These are phyloP conservation scores for Rattus rattus DNA, from an alignment of 2,113 vertebrate genomes.

Conservation along the genomic window DNA sequence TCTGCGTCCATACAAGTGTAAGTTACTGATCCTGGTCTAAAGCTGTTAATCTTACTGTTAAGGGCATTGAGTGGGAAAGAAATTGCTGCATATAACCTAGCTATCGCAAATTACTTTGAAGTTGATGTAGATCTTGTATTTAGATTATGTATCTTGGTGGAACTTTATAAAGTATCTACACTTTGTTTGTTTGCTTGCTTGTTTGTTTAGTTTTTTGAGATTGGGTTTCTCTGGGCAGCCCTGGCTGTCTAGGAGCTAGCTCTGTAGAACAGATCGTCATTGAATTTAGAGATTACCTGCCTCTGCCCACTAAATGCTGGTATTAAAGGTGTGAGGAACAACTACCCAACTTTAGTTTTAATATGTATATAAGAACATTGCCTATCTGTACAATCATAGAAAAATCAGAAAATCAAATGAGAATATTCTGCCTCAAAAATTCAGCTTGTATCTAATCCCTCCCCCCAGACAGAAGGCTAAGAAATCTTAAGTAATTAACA, in stretches of 20 bases:
- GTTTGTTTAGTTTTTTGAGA: background rate
- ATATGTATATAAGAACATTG: background rate
- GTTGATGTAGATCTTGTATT: conserved; percentile 30
- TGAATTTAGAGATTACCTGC: background rate
- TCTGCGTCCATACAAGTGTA: conserved; percentile 37
- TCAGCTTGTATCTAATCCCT: background rate
- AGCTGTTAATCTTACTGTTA: conserved; percentile 42
- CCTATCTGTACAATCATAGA: conserved; percentile 8
- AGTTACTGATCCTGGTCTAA: conserved; percentile 22
- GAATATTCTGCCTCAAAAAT: conserved; percentile 47
- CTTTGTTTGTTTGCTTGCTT: background rate
- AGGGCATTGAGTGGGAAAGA: conserved; percentile 38
- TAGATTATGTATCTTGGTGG: background rate
- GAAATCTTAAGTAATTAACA: conserved; percentile 56
- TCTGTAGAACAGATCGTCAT: background rate
- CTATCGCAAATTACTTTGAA: conserved; percentile 46
- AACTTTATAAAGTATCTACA: conserved; percentile 36
- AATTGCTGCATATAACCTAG: conserved; percentile 14
- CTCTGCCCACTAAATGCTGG: background rate
- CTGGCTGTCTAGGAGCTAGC: background rate
- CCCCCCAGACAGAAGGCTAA: background rate
- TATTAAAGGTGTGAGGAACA: background rate
- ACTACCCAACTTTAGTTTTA: conserved; percentile 1
- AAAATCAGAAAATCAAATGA: conserved; percentile 48
- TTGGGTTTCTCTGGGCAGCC: background rate